A percentile compares a stretch with the other conserved stretches of the same genome.
Evolutionary conservation across 2,797 vertebrate species (phyloP).

Genomic region (Rhincodon typus): DNA sequence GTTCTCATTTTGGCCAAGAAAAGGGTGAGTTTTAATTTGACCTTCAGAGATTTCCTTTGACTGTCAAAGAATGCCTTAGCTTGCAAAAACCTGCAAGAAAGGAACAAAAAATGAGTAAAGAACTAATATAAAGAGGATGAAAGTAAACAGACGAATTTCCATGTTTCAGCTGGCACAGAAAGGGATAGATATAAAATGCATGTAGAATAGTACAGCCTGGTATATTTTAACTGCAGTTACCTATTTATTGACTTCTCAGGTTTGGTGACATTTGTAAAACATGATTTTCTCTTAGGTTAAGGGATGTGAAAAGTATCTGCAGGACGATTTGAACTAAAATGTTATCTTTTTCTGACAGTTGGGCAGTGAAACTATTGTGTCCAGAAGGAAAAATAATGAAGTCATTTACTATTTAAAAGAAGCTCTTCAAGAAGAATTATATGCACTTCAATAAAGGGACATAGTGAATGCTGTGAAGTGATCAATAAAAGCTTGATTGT

Average conservation of each 20-base stretch:
- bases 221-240: not conserved
- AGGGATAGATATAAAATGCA: not conserved
- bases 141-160: not conserved
- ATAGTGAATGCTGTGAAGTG: not conserved
- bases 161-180: not conserved
- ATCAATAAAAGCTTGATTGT: not conserved
- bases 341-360: not conserved
- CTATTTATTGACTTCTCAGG: not conserved
- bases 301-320: not conserved
- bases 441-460: not conserved
- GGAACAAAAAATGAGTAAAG: not conserved
- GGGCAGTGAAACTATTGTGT: not conserved
- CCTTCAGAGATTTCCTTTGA: not conserved
- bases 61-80: not conserved
- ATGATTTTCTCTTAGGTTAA: not conserved
- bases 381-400: not conserved
- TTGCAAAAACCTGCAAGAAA: not conserved
- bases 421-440: not conserved
- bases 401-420: not conserved
- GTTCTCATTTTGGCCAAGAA: not conserved
- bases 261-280: not conserved
- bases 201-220: too few relatives aligned
- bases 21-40: not conserved
- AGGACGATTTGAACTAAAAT: not conserved
- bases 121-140: not conserved